Conservation (phyloP, 2,888 invertebrate species). For the Epinotia ramella region DNA sequence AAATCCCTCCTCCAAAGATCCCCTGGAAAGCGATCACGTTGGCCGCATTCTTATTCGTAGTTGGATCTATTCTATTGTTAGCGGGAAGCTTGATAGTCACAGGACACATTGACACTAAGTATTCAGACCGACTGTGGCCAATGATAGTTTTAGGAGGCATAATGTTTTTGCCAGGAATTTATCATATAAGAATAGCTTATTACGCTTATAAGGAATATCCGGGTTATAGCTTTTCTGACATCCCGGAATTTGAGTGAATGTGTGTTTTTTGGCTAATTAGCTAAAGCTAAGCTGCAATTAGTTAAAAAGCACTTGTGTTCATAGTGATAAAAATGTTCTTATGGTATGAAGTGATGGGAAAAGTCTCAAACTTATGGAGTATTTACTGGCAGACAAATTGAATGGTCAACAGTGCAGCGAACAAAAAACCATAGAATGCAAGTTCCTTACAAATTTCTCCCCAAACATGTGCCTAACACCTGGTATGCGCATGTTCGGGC, state of each 20-base stretch:
- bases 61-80: slow-evolving; percentile 91
- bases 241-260: slow-evolving; percentile 91
- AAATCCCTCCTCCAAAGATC: slow-evolving; percentile 87
- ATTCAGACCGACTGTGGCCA: slow-evolving; percentile 95
- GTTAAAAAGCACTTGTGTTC: background rate
- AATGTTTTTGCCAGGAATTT: slow-evolving; percentile 97
- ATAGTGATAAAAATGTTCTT: slow-evolving; percentile 1
- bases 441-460: too few relatives aligned
- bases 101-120: slow-evolving; percentile 93
- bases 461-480: too few relatives aligned
- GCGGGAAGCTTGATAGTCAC: slow-evolving; percentile 91
- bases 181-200: slow-evolving; percentile 95
- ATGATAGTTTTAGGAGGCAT: slow-evolving; percentile 93
- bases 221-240: slow-evolving; percentile 94
- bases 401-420: too few relatives aligned
- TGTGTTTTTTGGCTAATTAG: background rate
- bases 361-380: too few relatives aligned
- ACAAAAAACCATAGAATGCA: too few relatives aligned
- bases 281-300: background rate
- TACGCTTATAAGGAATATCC: slow-evolving; percentile 93
- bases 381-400: too few relatives aligned
- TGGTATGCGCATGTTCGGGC: too few relatives aligned
- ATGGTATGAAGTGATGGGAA: background rate
- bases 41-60: slow-evolving; percentile 90
- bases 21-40: slow-evolving; percentile 94